Evolutionary conservation across 2,113 vertebrate genomes (phyloP).

Genomic region (Bucco capensis): DNA sequence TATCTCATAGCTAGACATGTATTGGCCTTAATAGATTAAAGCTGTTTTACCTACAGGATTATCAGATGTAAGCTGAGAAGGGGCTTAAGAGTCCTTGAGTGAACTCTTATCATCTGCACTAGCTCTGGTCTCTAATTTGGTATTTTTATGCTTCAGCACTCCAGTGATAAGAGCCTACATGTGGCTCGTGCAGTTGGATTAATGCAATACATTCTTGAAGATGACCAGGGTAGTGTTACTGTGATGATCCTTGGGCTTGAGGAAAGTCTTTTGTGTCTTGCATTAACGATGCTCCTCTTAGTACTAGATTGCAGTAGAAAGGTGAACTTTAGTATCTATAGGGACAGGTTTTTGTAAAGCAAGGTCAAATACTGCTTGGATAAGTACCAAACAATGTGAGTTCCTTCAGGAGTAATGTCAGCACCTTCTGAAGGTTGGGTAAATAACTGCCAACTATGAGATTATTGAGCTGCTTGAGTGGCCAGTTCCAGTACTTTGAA

Average conservation of each 20-base stretch:
- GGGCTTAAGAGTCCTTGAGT: neutral
- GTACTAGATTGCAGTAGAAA: neutral
- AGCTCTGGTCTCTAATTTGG: conserved; percentile 13
- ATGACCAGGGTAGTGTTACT: neutral
- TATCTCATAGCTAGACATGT: neutral
- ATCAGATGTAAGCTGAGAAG: conserved; percentile 18
- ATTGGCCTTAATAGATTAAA: neutral
- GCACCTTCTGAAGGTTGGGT: neutral
- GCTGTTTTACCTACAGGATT: neutral
- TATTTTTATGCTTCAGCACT: neutral
- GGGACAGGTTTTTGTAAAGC: neutral
- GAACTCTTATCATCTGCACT: neutral
- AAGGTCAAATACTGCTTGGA: neutral
- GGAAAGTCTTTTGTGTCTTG: neutral
- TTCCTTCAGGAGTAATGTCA: neutral
- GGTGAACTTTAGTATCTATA: neutral
- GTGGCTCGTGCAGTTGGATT: neutral
- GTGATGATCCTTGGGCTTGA: neutral
- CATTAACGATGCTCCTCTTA: neutral
- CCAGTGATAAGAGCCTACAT: neutral
- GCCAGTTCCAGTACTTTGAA: neutral
- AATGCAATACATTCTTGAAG: neutral
- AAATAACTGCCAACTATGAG: neutral
- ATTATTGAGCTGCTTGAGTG: neutral
- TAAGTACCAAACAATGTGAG: too few relatives aligned